Evolutionary conservation across 2,797 vertebrate species (phyloP).

Genomic region (Sparidentex hasta): DNA sequence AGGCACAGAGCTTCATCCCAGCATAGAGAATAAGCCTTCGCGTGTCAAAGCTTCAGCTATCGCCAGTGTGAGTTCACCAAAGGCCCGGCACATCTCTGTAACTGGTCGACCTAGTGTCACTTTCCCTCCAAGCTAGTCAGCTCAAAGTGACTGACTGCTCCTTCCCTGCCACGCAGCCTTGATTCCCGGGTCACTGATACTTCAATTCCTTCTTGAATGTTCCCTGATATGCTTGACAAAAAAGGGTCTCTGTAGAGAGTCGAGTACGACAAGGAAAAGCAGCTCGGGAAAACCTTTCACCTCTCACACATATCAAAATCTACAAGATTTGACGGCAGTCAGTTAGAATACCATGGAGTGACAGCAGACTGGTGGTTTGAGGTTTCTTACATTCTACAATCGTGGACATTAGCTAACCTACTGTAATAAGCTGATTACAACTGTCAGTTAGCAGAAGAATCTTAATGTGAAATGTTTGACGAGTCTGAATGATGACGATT

Average conservation of each 20-base stretch:
- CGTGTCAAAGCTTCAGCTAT: constrained; percentile 47
- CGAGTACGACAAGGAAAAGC: constrained; percentile 30
- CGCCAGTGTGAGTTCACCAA: constrained; percentile 30
- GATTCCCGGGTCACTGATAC: constrained; percentile 46
- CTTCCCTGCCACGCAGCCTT: constrained; percentile 44
- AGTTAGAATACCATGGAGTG: constrained; percentile 6
- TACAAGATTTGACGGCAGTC: constrained; percentile 30
- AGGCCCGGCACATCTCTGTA: constrained; percentile 39
- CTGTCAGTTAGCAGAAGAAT: not conserved
- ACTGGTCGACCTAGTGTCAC: constrained; percentile 46
- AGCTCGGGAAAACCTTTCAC: constrained; percentile 24
- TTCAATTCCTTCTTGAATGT: constrained; percentile 46
- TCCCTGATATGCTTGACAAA: constrained; percentile 41
- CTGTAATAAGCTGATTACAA: not conserved
- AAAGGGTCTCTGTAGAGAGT: constrained; percentile 33
- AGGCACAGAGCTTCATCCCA: constrained; percentile 24
- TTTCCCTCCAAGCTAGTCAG: constrained; percentile 27
- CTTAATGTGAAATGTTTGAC: not conserved
- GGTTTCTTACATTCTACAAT: not conserved
- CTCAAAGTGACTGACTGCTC: constrained; percentile 50
- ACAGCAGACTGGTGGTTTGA: constrained; percentile 12
- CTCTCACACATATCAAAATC: constrained; percentile 44
- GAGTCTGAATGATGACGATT: not conserved
- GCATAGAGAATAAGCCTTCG: constrained; percentile 26
- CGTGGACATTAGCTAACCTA: not conserved